Conservation (phyloP, 2,888 invertebrate species). For the Chironomus tentans region DNA sequence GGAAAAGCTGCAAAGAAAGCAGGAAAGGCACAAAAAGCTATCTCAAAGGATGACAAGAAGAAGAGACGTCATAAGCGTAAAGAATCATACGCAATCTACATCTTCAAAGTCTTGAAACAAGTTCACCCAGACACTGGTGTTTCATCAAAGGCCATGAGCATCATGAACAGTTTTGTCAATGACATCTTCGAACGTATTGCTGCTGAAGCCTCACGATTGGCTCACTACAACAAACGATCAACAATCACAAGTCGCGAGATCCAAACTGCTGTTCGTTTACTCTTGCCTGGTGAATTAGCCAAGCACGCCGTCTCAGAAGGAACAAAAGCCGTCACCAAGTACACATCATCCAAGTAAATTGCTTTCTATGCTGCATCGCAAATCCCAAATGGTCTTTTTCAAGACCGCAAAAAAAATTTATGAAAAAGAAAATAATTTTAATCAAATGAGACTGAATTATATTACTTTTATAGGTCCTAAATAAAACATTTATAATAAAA, state of each 20-base stretch:
- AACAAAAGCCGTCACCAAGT: background rate
- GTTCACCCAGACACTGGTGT: slow-evolving; percentile 57
- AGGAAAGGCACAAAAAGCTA: slow-evolving; percentile 50
- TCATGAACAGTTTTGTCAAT: slow-evolving; percentile 51
- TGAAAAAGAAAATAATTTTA: no score
- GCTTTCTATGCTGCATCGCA: background rate
- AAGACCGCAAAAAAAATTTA: no score
- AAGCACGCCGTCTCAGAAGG: background rate
- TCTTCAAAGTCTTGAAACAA: slow-evolving; percentile 36
- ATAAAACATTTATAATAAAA: no score
- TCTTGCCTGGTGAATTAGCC: slow-evolving; percentile 58
- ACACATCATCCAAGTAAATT: background rate
- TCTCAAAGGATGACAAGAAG: slow-evolving; percentile 47
- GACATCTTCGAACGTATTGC: slow-evolving; percentile 66
- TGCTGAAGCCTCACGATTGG: slow-evolving; percentile 53
- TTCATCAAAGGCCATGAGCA: slow-evolving; percentile 47
- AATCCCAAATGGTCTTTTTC: background rate
- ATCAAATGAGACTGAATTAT: no score
- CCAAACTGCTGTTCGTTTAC: slow-evolving; percentile 55
- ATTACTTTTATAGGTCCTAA: no score
- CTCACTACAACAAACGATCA: slow-evolving; percentile 52
- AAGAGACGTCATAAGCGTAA: slow-evolving; percentile 50
- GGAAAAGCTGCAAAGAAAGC: slow-evolving; percentile 44
- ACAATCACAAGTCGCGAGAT: slow-evolving; percentile 62
- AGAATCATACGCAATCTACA: slow-evolving; percentile 50